Percentiles rank a stretch among this genome's conserved stretches.
Evolutionary conservation across 2,113 vertebrate species (phyloP).

Genomic region (Ranitomeya imitator): DNA sequence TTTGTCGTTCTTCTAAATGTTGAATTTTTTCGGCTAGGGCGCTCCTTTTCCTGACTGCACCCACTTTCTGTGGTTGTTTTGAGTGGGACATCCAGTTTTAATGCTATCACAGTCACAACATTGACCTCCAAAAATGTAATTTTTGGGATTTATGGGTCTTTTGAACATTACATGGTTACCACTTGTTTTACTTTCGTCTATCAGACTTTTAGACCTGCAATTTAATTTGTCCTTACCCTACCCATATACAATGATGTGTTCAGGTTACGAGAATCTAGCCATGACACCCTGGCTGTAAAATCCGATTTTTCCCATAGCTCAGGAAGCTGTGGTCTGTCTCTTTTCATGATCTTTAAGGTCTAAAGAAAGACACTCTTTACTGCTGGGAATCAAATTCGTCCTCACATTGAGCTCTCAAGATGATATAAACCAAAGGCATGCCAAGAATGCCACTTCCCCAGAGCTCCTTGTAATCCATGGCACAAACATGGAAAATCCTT

Average conservation of each 20-base stretch:
- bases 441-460: constrained; percentile 28
- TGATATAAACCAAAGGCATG: constrained; percentile 42
- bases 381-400: constrained; percentile 20
- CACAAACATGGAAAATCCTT: constrained; percentile 12
- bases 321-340: constrained; percentile 29
- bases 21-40: background rate
- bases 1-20: background rate
- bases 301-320: constrained; percentile 9
- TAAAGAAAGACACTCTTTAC: constrained; percentile 30
- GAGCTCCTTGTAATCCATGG: constrained; percentile 18
- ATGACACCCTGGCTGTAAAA: background rate
- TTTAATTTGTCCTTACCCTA: background rate
- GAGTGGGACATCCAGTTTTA: background rate
- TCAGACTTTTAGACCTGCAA: background rate
- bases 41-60: background rate
- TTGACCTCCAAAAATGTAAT: background rate
- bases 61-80: background rate
- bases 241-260: background rate
- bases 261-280: constrained; percentile 1
- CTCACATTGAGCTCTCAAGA: constrained; percentile 27
- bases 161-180: background rate
- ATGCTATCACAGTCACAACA: background rate
- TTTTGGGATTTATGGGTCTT: background rate
- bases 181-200: background rate
- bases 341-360: constrained; percentile 18